phyloP scores from a whole-genome alignment of 2,797 vertebrate species.

The Spinibarbus caldwelli region DNA sequence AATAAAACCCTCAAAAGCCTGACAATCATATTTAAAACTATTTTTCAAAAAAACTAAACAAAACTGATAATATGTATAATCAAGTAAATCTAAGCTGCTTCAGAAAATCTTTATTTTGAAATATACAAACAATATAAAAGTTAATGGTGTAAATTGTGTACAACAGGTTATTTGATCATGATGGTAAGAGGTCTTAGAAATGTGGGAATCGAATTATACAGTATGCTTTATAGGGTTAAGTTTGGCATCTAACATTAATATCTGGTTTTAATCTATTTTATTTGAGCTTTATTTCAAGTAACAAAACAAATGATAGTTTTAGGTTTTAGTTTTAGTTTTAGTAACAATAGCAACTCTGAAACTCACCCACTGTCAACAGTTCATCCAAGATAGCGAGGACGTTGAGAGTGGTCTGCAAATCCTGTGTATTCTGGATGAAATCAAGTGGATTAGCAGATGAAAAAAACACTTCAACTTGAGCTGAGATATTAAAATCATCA shows the following conservation, averaged over 20 bases:
- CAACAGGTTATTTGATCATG: too few relatives aligned
- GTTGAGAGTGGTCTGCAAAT: conserved; percentile 90
- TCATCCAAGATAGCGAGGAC: conserved; percentile 93
- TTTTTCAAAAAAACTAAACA: too few relatives aligned
- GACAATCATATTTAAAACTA: too few relatives aligned
- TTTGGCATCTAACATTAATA: neutral
- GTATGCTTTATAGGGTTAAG: neutral
- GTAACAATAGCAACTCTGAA: neutral
- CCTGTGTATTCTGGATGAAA: conserved; percentile 84
- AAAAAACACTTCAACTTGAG: neutral
- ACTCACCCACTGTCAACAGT: conserved; percentile 90
- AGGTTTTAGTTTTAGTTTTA: neutral
- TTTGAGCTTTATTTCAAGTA: neutral
- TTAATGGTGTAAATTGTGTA: too few relatives aligned
- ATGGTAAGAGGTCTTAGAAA: too few relatives aligned
- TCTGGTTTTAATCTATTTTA: neutral
- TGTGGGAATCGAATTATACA: too few relatives aligned
- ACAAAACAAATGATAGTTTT: neutral
- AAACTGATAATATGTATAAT: too few relatives aligned
- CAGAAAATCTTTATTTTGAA: too few relatives aligned
- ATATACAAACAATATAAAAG: too few relatives aligned
- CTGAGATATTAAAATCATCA: neutral
- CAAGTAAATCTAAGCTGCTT: too few relatives aligned
- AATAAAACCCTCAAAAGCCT: too few relatives aligned
- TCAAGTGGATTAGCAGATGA: conserved; percentile 26